These are phyloP conservation scores for Tetranychus truncatus DNA, from an alignment of 2,888 invertebrate species.

Conservation along the genomic window DNA sequence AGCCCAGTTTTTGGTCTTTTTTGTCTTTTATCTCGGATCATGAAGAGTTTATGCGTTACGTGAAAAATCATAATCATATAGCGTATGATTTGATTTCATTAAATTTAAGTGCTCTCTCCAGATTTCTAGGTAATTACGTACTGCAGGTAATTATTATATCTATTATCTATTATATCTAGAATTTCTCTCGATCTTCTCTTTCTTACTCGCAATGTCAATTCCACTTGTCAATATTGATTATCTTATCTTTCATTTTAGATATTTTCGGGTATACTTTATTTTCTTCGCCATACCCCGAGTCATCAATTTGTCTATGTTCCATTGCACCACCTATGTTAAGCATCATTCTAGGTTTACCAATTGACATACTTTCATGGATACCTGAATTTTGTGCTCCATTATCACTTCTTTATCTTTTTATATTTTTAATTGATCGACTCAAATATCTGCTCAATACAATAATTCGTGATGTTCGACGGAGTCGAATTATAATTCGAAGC, in stretches of 20 bases:
- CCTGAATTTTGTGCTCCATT: slow-evolving; percentile 23
- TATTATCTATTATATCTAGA: background rate
- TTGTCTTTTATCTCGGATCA: too few species aligned
- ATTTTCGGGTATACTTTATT: slow-evolving; percentile 25
- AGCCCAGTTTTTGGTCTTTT: too few species aligned
- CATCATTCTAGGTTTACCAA: slow-evolving; percentile 21
- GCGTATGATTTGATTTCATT: slow-evolving; percentile 24
- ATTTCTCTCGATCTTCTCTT: background rate
- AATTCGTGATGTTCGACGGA: slow-evolving; percentile 38
- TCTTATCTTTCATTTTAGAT: slow-evolving; percentile 12
- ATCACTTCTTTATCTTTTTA: slow-evolving; percentile 21
- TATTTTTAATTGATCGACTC: slow-evolving; percentile 12
- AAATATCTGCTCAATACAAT: slow-evolving; percentile 22
- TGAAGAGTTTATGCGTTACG: background rate
- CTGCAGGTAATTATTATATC: slow-evolving; percentile 22
- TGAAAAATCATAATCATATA: slow-evolving; percentile 22
- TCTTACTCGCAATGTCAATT: too few species aligned
- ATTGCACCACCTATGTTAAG: slow-evolving; percentile 26
- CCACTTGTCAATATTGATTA: background rate
- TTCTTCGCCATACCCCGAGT: slow-evolving; percentile 22
- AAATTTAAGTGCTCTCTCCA: slow-evolving; percentile 22
- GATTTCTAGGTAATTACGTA: slow-evolving; percentile 25
- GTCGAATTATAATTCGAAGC: slow-evolving; percentile 52
- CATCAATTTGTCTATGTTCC: slow-evolving; percentile 19
- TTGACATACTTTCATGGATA: slow-evolving; percentile 17